Evolutionary conservation across 92 coral and sea anemone species (phyloP).

Genomic region (Epizoanthus fatuus): DNA sequence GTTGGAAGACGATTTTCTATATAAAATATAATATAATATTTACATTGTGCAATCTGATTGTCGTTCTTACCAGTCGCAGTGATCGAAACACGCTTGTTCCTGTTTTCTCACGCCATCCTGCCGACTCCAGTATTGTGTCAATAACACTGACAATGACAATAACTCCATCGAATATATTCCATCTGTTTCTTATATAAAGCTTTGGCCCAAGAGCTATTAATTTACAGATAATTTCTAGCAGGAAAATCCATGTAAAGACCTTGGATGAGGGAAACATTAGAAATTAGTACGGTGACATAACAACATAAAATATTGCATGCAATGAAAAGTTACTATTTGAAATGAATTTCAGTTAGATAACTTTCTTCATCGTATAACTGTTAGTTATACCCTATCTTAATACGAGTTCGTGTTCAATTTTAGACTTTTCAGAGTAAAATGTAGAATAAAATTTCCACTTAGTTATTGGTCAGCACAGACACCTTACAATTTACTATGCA

Average conservation of each 20-base stretch:
- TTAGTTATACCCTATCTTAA: too few relatives aligned
- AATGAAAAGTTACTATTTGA: neutral
- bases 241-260: slow-evolving; percentile 54
- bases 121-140: slow-evolving; percentile 33
- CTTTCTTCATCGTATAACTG: too few relatives aligned
- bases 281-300: neutral
- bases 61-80: slow-evolving; percentile 49
- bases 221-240: slow-evolving; percentile 51
- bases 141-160: slow-evolving; percentile 47
- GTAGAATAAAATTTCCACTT: too few relatives aligned
- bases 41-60: neutral
- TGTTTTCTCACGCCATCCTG: neutral
- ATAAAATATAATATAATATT: too few relatives aligned
- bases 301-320: neutral
- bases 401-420: too few relatives aligned
- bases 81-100: slow-evolving; percentile 50
- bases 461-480: too few relatives aligned
- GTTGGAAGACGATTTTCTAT: too few relatives aligned
- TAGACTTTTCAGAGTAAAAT: too few relatives aligned
- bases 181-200: slow-evolving; percentile 40
- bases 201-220: slow-evolving; percentile 56
- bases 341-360: too few relatives aligned
- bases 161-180: slow-evolving; percentile 52
- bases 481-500: too few relatives aligned
- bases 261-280: neutral